These are phyloP conservation scores for Dascyllus trimaculatus DNA, from an alignment of 2,113 vertebrate genomes.

Conservation along the genomic window DNA sequence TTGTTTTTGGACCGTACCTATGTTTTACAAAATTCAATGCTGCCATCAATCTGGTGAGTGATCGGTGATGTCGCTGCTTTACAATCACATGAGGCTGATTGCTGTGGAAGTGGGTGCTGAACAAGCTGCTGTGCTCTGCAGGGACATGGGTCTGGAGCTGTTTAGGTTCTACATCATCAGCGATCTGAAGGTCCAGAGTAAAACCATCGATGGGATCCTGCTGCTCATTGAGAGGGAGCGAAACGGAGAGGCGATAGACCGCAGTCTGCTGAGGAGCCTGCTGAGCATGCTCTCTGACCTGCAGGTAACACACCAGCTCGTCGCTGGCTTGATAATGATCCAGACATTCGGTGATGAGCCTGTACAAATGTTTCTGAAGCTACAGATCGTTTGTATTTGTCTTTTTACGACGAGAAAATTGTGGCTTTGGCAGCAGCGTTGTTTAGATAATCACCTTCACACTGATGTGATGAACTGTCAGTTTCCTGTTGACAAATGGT, in stretches of 20 bases:
- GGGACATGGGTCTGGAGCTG: slow-evolving; percentile 99
- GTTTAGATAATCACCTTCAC: slow-evolving; percentile 23
- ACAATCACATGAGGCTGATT: background rate
- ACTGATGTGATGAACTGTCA: slow-evolving; percentile 20
- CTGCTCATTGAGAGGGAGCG: slow-evolving; percentile 96
- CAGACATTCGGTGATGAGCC: background rate
- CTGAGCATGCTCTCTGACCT: slow-evolving; percentile 98
- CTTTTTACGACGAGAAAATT: background rate
- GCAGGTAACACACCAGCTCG: slow-evolving; percentile 84
- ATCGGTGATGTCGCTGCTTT: fast-evolving
- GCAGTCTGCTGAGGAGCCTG: slow-evolving; percentile 95
- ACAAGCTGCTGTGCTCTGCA: slow-evolving; percentile 66
- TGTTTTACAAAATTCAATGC: slow-evolving; percentile 99
- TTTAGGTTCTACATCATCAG: slow-evolving; percentile 99
- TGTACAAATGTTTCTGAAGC: background rate
- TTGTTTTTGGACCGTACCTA: slow-evolving; percentile 99
- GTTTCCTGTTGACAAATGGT: slow-evolving; percentile 39
- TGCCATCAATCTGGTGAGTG: slow-evolving; percentile 98
- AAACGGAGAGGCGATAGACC: slow-evolving; percentile 95
- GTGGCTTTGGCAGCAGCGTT: background rate
- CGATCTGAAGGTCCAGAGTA: slow-evolving; percentile 97
- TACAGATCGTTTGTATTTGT: background rate
- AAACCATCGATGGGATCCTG: slow-evolving; percentile 98
- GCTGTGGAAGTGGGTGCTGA: slow-evolving; percentile 13
- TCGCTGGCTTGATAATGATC: background rate